Base-by-base conservation (phyloP, 2,113 vertebrate species). In the Tympanuchus pallidicinctus region DNA sequence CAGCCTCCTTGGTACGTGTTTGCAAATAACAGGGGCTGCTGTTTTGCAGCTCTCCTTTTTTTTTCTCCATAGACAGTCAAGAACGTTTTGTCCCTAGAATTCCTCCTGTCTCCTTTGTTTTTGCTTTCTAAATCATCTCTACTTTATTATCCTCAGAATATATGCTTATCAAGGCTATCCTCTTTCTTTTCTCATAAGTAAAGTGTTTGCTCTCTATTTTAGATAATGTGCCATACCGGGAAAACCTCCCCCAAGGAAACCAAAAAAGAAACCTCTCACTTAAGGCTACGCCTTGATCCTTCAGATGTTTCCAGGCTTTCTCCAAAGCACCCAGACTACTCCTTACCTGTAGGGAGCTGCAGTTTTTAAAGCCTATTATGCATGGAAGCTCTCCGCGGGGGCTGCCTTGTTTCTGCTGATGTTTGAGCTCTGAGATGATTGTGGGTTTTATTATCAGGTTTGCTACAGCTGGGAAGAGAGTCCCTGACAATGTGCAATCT, bases 1-100 rank as follows among this genome's bases (percentile, higher is more conserved):
- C 95, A 95, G 94, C 92, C 91, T 97, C 90, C 91, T 94, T 93
- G 86, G 82, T 92, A 91, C 90, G 64, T 96, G 93, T 95, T 96
- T 97, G 96, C 95, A 96, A 97, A 96, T 96, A 96, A 91, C 86
- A 93, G 69, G 38, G 77, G 60, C 95, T 92, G 89, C 90, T 88
- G 87, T 86, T 95, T 92, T 92, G 89, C 80, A 69, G 94, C 75
- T 86, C 89, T 83, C 77, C 36, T 79, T 89, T 79, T 82, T 81
- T 82, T 60, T n/a, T n/a, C 76, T 92, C 47, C n/a, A 24, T 75
- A 90, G 72, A 71, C 72, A 82, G 93, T 94, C 76, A 82, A 92
- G 90, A 96, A 86, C 79, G 93, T 86, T 96, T 96, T 89, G 84
- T 91, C 83, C 69, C 82, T 91, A 87, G 65, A 88, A 94, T 88